These are phyloP conservation scores for Machimus rusticus DNA, from an alignment of 2,888 invertebrate species.

Conservation along the genomic window DNA sequence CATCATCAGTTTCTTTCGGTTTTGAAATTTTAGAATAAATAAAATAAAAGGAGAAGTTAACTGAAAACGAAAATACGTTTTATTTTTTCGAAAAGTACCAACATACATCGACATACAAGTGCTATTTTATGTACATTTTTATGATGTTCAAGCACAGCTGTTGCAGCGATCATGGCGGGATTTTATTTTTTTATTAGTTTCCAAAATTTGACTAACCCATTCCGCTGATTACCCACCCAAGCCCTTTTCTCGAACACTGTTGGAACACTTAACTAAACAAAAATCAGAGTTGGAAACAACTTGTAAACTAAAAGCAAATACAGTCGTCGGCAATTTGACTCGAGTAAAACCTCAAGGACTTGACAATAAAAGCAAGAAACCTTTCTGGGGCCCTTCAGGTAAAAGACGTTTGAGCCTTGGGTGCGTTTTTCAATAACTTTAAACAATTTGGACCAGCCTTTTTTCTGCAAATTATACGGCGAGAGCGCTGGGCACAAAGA, in stretches of 20 bases:
- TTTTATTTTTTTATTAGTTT: neutral
- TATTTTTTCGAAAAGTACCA: neutral
- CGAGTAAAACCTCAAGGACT: neutral
- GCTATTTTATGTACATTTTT: neutral
- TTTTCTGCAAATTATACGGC: neutral
- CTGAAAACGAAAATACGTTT: neutral
- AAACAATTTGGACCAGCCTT: neutral
- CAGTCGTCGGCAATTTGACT: neutral
- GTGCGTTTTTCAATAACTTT: neutral
- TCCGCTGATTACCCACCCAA: neutral
- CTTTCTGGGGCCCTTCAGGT: neutral
- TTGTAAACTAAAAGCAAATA: neutral
- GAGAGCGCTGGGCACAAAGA: neutral
- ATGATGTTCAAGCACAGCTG: neutral
- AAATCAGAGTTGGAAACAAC: neutral
- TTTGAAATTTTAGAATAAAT: too few species aligned
- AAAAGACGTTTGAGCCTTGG: neutral
- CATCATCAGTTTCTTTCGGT: too few species aligned
- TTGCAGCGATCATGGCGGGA: neutral
- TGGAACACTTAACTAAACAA: neutral
- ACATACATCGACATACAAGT: neutral
- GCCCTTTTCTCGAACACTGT: neutral
- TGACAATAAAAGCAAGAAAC: neutral
- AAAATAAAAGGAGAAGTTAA: too few species aligned
- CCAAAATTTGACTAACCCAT: neutral